phyloP scores from a whole-genome alignment of 2,888 invertebrate genomes.

The Sisyra nigra region DNA sequence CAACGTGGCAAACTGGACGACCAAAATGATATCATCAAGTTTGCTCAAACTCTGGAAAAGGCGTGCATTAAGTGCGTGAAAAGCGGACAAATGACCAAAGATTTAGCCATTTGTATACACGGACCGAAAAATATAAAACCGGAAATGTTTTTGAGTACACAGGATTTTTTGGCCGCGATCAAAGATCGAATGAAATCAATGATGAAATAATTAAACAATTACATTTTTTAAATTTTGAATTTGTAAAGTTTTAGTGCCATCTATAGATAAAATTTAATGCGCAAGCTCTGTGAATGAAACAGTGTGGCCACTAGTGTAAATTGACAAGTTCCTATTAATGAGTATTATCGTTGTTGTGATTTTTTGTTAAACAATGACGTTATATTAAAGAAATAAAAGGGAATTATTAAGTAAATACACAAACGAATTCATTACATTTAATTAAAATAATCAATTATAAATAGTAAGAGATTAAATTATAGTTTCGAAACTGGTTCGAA shows the following conservation, averaged over 20 bases:
- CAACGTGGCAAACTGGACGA: constrained; percentile 71
- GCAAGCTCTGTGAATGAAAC: background rate
- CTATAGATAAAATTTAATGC: background rate
- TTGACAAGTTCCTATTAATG: no score
- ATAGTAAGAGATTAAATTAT: no score
- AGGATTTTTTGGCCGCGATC: constrained; percentile 74
- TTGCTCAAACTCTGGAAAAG: constrained; percentile 54
- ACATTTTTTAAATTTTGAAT: background rate
- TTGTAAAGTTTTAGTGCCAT: background rate
- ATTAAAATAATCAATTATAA: no score
- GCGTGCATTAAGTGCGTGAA: constrained; percentile 74
- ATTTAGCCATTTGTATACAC: constrained; percentile 74
- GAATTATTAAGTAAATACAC: no score
- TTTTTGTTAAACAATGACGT: no score
- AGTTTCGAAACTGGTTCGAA: no score
- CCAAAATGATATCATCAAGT: constrained; percentile 56
- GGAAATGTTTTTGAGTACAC: constrained; percentile 67
- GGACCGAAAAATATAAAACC: constrained; percentile 67
- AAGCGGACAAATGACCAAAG: constrained; percentile 75
- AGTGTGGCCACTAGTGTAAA: no score
- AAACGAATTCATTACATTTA: no score
- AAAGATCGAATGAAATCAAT: constrained; percentile 47
- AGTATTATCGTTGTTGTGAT: no score
- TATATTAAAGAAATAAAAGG: no score
- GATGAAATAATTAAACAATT: constrained; percentile 16